Conservation (phyloP, 2,113 vertebrate species). For the Saguinus imperator region DNA sequence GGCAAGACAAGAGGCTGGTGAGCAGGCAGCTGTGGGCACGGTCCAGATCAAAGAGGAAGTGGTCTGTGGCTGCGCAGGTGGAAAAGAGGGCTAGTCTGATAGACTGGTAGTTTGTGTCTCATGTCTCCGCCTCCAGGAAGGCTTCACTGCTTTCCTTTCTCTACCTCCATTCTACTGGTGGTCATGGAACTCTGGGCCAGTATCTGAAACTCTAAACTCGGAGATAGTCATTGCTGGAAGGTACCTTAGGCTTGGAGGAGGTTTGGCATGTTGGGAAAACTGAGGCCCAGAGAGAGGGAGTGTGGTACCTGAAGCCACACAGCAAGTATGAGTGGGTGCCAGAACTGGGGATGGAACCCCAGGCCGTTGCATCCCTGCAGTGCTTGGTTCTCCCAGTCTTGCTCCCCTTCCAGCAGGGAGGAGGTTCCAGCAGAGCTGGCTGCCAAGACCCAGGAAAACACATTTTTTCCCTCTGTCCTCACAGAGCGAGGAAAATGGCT, state of each 20-base stretch:
- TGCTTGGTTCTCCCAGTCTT: background rate
- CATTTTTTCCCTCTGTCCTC: slow-evolving; percentile 81
- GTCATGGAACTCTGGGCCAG: background rate
- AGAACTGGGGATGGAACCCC: background rate
- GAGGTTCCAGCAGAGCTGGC: slow-evolving; percentile 2
- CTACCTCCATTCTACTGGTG: background rate
- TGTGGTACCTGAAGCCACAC: background rate
- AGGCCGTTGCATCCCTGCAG: background rate
- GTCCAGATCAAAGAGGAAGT: slow-evolving; percentile 15
- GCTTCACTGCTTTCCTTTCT: background rate
- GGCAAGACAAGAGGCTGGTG: background rate
- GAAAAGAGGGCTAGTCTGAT: background rate
- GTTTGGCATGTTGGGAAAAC: background rate
- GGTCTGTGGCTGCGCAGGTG: background rate
- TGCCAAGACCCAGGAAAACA: slow-evolving; percentile 77
- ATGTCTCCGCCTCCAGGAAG: slow-evolving; percentile 10
- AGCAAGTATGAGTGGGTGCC: background rate
- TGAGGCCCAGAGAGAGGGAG: background rate
- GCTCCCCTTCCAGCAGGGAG: slow-evolving; percentile 58
- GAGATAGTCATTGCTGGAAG: background rate
- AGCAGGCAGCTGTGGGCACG: background rate
- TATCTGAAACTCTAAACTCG: background rate
- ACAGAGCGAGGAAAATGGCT: slow-evolving; percentile 60
- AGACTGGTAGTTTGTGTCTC: background rate
- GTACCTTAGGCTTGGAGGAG: background rate